Evolutionary conservation across 2,888 invertebrate genomes (phyloP), one percentile per base, ranked within the genome.

Genomic region (Trimorus sp.): DNA sequence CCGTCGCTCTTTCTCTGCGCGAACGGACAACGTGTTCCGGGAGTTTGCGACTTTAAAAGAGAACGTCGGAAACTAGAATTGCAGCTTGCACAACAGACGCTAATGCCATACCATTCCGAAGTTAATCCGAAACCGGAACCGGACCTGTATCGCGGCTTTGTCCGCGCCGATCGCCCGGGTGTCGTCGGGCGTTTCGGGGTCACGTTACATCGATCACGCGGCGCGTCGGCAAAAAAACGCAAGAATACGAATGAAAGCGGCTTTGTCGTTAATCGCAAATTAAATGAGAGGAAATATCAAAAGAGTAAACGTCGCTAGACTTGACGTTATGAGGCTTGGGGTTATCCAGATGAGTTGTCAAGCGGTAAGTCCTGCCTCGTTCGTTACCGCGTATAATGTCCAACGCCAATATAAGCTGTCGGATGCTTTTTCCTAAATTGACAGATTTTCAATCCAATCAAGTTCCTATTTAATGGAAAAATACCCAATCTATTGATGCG

Each of bases 401-500:
- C 87, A 88, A 88, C 89, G 89, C 90, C 91, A 87, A 91, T 90
- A 90, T 90, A 89, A 90, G 87, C 90, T 88, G 89, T 89, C 90
- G 88, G 89, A 90, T 89, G 89, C 88, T 90, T 90, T 90, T 90
- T 89, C 89, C 89, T 88, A 90, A 91, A 91, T 90, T 91, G 91
- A 91, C 91, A 90, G 91, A 91, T 91, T 91, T 90, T 91, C 91
- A 90, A 91, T 91, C 90, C 89, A 90, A 91, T 91, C 91, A 89
- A 91, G 89, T 89, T 90, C 86, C 90, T 89, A 90, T 91, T 90
- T 90, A 91, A 91, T 90, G 91, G 90, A 90, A 90, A 89, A 91
- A 89, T 89, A 89, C 90, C 87, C 87, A 89, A 88, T 89, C 89
- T 89, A 90, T 90, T 90, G 90, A 89, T 88, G 87, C 84, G 85